These are phyloP conservation scores for Diplosoma virens DNA, from an alignment of 23 tunicate genomes.

Conservation along the genomic window DNA sequence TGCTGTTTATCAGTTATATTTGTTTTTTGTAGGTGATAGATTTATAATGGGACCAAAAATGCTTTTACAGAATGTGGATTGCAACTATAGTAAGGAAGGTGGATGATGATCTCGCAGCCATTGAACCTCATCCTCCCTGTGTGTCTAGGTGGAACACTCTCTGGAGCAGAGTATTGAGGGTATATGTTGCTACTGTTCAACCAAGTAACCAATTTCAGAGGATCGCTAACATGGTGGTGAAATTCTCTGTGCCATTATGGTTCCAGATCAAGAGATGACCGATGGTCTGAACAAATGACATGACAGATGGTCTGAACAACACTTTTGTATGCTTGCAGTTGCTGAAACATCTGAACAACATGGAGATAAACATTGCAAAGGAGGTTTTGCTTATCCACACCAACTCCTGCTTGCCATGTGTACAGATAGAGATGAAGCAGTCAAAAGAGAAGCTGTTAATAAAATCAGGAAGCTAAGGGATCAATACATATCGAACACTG, in stretches of 20 bases:
- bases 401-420: too few relatives aligned
- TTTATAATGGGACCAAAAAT: constrained; percentile 20
- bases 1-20: constrained; percentile 10
- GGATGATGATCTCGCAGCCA: constrained; percentile 21
- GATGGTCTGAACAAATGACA: too few relatives aligned
- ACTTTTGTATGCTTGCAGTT: neutral
- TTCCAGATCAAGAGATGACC: constrained; percentile 6
- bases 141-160: constrained; percentile 17
- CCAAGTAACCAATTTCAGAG: constrained; percentile 23
- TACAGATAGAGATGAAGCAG: too few relatives aligned
- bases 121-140: constrained; percentile 19
- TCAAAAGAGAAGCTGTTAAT: too few relatives aligned
- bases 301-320: constrained; percentile 14
- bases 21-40: constrained; percentile 18
- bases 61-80: constrained; percentile 7
- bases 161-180: constrained; percentile 12
- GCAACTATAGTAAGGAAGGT: neutral
- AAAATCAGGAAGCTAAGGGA: too few relatives aligned
- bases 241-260: constrained; percentile 27
- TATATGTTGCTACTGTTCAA: constrained; percentile 21
- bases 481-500: too few relatives aligned
- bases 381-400: too few relatives aligned
- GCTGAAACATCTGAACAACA: constrained; percentile 5
- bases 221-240: constrained; percentile 20
- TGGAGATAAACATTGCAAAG: too few relatives aligned